A percentile compares a stretch with the other conserved stretches of the same genome.
phyloP scores from a whole-genome alignment of 2,888 invertebrate species.

The Macrophya annulata region DNA sequence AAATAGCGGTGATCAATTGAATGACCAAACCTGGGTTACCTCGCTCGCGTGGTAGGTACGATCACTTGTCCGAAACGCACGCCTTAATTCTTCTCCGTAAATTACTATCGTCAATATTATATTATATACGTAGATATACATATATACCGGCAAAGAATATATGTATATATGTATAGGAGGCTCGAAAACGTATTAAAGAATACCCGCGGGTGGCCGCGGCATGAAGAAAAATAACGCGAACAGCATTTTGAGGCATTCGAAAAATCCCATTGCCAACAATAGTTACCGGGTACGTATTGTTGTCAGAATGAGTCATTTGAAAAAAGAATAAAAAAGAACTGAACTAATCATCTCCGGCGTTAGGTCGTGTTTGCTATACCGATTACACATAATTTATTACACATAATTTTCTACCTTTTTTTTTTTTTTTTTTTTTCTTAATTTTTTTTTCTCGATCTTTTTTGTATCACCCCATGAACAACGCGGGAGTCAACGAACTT shows the following conservation, averaged over 20 bases:
- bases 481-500: constrained; percentile 46
- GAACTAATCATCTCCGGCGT: not conserved
- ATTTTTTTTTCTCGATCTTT: not conserved
- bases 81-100: not conserved
- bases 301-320: not conserved
- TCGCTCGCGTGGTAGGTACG: constrained; percentile 4
- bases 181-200: constrained; percentile 20
- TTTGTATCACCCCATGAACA: constrained; percentile 8
- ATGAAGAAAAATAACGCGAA: not conserved
- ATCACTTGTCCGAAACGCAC: not conserved
- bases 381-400: not conserved
- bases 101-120: not conserved
- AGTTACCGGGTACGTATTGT: not conserved
- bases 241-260: not conserved
- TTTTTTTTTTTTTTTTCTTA: not conserved
- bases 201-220: constrained; percentile 5
- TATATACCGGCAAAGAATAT: too few relatives aligned
- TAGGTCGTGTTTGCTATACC: not conserved
- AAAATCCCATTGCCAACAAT: not conserved
- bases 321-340: not conserved
- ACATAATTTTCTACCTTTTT: not conserved
- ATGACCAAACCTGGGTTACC: not conserved
- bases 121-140: not conserved
- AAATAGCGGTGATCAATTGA: constrained; percentile 20
- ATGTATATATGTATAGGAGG: not conserved